Conservation (phyloP, 2,888 invertebrate species). For the Cremastinae sp. region DNA sequence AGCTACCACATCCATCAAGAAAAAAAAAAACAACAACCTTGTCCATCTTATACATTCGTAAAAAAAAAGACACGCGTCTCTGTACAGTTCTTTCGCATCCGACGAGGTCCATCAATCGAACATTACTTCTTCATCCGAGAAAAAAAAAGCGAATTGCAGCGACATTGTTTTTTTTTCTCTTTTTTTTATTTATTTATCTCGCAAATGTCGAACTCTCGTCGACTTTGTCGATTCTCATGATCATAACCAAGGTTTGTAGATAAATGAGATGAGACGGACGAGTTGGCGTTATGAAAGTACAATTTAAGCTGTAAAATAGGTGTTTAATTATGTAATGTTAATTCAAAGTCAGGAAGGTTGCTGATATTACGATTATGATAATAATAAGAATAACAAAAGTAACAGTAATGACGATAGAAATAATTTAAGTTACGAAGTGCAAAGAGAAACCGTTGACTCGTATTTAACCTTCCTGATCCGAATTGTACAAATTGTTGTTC, state of each 20-base stretch:
- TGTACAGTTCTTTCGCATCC: conserved; percentile 42
- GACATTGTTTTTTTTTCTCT: conserved; percentile 6
- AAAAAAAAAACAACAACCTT: too few species aligned
- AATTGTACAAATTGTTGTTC: conserved; percentile 56
- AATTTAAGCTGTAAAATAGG: conserved; percentile 55
- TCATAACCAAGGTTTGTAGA: conserved; percentile 8
- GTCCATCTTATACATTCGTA: conserved; percentile 51
- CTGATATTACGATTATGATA: conserved; percentile 28
- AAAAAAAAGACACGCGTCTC: conserved; percentile 3
- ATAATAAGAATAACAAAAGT: conserved; percentile 22
- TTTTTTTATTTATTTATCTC: conserved; percentile 1
- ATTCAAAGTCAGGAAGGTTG: conserved; percentile 59
- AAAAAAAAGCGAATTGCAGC: not conserved
- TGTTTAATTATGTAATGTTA: conserved; percentile 53
- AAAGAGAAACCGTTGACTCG: conserved; percentile 3
- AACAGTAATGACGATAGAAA: not conserved
- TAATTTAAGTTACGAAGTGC: not conserved
- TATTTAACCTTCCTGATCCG: conserved; percentile 58
- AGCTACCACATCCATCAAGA: conserved; percentile 62
- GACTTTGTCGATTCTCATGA: conserved; percentile 29
- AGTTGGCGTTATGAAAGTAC: conserved; percentile 50
- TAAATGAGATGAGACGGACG: conserved; percentile 16
- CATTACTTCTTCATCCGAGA: conserved; percentile 52
- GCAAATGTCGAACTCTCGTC: not conserved
- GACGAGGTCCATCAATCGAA: conserved; percentile 58